These are phyloP conservation scores for Caenorhabditis sp. DNA, from an alignment of 2,888 invertebrate genomes.

Conservation along the genomic window DNA sequence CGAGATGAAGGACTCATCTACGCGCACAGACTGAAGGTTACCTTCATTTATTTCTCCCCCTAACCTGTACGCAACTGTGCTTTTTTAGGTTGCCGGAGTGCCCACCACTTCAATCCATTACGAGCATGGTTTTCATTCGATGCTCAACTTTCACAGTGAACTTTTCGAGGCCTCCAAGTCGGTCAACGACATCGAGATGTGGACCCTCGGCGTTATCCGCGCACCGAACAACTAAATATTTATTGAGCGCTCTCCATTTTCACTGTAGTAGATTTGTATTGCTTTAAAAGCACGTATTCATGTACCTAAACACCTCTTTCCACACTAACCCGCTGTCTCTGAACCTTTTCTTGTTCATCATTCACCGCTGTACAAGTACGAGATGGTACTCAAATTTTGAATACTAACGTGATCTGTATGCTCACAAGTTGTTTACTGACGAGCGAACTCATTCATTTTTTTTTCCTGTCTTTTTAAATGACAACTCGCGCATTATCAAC, in stretches of 20 bases:
- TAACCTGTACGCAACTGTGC: neutral
- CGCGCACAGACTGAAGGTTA: constrained; percentile 75
- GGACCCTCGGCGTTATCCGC: constrained; percentile 40
- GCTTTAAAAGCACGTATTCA: constrained; percentile 20
- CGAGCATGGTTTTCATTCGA: constrained; percentile 71
- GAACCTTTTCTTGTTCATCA: constrained; percentile 5
- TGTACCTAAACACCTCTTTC: no score
- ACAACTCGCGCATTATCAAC: no score
- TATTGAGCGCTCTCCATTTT: no score
- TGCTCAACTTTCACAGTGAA: constrained; percentile 71
- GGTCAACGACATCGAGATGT: constrained; percentile 55
- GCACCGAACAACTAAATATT: no score
- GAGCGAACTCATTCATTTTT: no score
- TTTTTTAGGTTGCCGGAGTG: constrained; percentile 66
- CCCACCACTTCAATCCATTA: constrained; percentile 73
- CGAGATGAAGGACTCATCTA: constrained; percentile 80
- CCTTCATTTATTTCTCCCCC: neutral
- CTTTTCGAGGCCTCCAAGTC: constrained; percentile 59
- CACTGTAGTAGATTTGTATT: constrained; percentile 5
- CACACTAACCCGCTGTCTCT: neutral
- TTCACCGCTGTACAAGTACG: constrained; percentile 18
- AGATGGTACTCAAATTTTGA: constrained; percentile 26
- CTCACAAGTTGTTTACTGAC: no score
- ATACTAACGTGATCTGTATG: no score
- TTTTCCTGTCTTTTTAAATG: no score